These are phyloP conservation scores for Camponotus floridanus DNA, from an alignment of 1,140 invertebrate genomes.

Conservation along the genomic window DNA sequence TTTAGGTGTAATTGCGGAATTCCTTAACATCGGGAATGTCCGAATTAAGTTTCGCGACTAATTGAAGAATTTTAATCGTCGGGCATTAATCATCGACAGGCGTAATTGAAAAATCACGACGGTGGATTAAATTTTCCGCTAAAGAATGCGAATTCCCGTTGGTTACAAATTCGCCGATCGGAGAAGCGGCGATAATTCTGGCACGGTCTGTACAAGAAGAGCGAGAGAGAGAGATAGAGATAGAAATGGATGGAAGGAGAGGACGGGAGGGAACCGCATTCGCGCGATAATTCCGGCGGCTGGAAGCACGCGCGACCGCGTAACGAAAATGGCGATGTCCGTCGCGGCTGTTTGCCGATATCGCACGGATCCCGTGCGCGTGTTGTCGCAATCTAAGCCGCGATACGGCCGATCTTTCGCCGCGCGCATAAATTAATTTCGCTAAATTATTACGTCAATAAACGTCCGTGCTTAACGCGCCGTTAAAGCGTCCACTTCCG, in stretches of 20 bases:
- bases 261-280: not conserved
- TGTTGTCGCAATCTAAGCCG: conserved; percentile 44
- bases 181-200: conserved; percentile 12
- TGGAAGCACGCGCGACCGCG: conserved; percentile 51
- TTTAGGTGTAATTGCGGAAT: not conserved
- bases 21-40: not conserved
- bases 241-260: not conserved
- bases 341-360: conserved; percentile 45
- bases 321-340: conserved; percentile 55
- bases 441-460: conserved; percentile 74
- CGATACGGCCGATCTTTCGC: conserved; percentile 40
- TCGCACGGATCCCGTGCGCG: conserved; percentile 41
- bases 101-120: not conserved
- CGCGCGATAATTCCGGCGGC: conserved; percentile 47
- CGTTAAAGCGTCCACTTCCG: conserved; percentile 66
- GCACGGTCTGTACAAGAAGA: not conserved
- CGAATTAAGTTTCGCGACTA: not conserved
- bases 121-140: not conserved
- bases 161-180: conserved; percentile 1
- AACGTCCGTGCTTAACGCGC: conserved; percentile 62
- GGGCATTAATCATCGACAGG: too few species aligned
- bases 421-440: conserved; percentile 69
- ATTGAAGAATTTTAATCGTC: not conserved
- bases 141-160: conserved; percentile 18
- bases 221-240: not conserved